Conservation (phyloP, 1,140 invertebrate genomes). For the Olivierus martensii region DNA sequence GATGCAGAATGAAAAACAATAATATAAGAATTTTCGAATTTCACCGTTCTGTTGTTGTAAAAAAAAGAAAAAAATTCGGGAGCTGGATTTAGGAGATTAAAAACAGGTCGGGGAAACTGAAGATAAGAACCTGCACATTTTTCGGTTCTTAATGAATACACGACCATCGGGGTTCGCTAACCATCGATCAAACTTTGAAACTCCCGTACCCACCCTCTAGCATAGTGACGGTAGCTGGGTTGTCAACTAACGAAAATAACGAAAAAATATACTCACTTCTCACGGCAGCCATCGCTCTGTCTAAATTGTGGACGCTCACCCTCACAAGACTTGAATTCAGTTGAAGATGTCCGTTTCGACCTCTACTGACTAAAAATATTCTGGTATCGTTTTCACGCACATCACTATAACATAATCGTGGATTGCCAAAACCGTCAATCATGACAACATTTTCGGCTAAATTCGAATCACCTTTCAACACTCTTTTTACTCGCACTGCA, state of each 20-base stretch:
- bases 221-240: neutral
- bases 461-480: slow-evolving; percentile 11
- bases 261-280: slow-evolving; percentile 6
- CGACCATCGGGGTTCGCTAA: neutral
- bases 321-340: slow-evolving; percentile 16
- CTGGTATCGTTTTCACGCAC: slow-evolving; percentile 13
- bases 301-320: slow-evolving; percentile 15
- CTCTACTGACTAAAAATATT: slow-evolving; percentile 15
- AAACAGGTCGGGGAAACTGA: too few relatives aligned
- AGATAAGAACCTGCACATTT: neutral
- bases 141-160: neutral
- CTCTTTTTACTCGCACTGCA: slow-evolving; percentile 18
- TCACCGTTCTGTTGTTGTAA: too few relatives aligned
- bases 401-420: slow-evolving; percentile 15
- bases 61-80: too few relatives aligned
- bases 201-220: neutral
- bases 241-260: neutral
- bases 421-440: slow-evolving; percentile 19
- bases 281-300: slow-evolving; percentile 10
- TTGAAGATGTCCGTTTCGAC: slow-evolving; percentile 14
- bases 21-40: too few relatives aligned
- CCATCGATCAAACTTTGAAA: neutral
- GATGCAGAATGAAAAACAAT: too few relatives aligned
- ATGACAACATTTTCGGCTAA: slow-evolving; percentile 19
- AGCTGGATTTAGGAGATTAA: too few relatives aligned